phyloP scores from a whole-genome alignment of 2,888 invertebrate species.

The Apamea epomidion region DNA sequence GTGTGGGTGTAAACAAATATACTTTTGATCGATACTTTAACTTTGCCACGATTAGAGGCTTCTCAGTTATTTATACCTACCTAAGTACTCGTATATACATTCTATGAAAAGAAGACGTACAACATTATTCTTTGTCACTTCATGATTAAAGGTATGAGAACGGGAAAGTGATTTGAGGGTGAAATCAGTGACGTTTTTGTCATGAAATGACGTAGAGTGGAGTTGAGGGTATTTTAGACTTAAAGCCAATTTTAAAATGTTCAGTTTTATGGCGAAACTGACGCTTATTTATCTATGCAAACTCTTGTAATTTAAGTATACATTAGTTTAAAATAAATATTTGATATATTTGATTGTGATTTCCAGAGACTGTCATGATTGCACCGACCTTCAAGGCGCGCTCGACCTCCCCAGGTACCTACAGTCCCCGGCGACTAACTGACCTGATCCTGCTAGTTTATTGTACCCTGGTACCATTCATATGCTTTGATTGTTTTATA shows the following conservation, averaged over 20 bases:
- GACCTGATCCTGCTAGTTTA: slow-evolving; percentile 38
- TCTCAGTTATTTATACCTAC: neutral
- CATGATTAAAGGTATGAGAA: neutral
- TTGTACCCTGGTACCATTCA: slow-evolving; percentile 62
- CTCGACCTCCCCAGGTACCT: slow-evolving; percentile 93
- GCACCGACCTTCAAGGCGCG: slow-evolving; percentile 96
- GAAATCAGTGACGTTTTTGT: neutral
- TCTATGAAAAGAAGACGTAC: slow-evolving; percentile 1
- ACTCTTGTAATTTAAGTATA: slow-evolving; percentile 6
- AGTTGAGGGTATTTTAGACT: neutral
- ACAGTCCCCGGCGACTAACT: slow-evolving; percentile 66
- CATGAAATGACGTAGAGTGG: neutral
- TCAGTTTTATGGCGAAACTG: neutral
- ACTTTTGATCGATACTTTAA: slow-evolving; percentile 37
- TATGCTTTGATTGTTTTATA: slow-evolving; percentile 66
- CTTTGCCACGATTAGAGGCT: slow-evolving; percentile 7
- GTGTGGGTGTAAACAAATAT: slow-evolving; percentile 31
- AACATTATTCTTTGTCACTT: neutral
- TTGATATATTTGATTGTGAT: slow-evolving; percentile 82
- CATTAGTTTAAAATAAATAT: neutral
- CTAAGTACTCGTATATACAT: slow-evolving; percentile 6
- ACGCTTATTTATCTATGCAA: too few relatives aligned
- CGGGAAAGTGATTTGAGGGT: too few relatives aligned
- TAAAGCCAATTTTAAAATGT: neutral
- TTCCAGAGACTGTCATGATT: slow-evolving; percentile 93